Percentiles rank a stretch among this genome's conserved stretches.
Evolutionary conservation across 1,140 invertebrate species (phyloP).

Genomic region (Cyclargus thomasi): DNA sequence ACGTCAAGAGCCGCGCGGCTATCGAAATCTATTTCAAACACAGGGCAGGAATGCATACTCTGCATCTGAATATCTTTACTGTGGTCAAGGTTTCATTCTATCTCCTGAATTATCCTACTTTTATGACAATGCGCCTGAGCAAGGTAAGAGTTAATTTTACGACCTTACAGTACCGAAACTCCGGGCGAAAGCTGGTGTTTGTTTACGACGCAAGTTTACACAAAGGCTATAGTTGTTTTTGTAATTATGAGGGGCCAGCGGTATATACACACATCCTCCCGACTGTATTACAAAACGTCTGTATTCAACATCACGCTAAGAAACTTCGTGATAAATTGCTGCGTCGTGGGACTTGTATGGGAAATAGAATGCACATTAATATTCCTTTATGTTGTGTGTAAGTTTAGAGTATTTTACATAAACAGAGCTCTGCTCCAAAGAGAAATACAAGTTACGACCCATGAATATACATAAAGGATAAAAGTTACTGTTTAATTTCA

Average conservation of each 20-base stretch:
- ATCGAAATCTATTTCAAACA: no score
- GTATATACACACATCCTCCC: conserved; percentile 10
- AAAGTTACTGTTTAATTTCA: background rate
- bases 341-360: conserved; percentile 29
- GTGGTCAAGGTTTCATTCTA: no score
- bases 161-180: background rate
- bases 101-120: no score
- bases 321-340: conserved; percentile 35
- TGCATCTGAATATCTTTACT: no score
- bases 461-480: conserved; percentile 12
- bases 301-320: conserved; percentile 25
- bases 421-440: background rate
- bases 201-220: background rate
- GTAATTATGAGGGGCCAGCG: background rate
- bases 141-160: background rate
- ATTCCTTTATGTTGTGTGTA: conserved; percentile 23
- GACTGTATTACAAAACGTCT: conserved; percentile 22
- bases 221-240: conserved; percentile 7
- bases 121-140: no score
- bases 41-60: no score
- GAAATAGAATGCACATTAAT: conserved; percentile 24
- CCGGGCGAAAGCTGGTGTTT: background rate
- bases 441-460: conserved; percentile 1
- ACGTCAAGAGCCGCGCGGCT: no score
- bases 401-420: conserved; percentile 20